These are phyloP conservation scores for Anastatus disparis DNA, from an alignment of 1,140 invertebrate species.

Conservation along the genomic window DNA sequence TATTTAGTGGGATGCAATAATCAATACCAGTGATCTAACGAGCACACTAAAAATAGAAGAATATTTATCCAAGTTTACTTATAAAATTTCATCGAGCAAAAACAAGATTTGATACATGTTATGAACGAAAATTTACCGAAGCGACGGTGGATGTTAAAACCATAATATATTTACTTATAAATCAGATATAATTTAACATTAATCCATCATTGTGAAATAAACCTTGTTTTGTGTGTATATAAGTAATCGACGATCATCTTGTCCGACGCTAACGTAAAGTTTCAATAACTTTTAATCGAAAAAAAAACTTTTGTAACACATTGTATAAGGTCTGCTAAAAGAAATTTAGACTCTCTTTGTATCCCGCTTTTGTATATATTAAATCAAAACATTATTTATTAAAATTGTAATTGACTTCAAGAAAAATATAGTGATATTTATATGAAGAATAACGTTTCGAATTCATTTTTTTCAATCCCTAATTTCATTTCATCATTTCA, in stretches of 20 bases:
- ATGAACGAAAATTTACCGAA: neutral
- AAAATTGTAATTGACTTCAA: constrained; percentile 48
- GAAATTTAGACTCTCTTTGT: constrained; percentile 16
- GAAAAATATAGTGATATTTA: constrained; percentile 51
- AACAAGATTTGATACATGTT: neutral
- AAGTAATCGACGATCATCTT: neutral
- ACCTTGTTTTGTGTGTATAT: constrained; percentile 1
- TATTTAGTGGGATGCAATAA: neutral
- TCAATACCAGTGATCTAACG: neutral
- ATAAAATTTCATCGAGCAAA: neutral
- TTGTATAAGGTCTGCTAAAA: constrained; percentile 11
- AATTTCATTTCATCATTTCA: neutral
- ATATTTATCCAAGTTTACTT: neutral
- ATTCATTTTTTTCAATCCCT: constrained; percentile 1
- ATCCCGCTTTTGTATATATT: constrained; percentile 49
- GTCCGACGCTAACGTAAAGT: neutral
- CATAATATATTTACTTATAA: neutral
- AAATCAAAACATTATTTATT: constrained; percentile 48
- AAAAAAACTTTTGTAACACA: constrained; percentile 19
- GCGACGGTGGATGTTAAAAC: constrained; percentile 16
- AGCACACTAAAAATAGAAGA: neutral
- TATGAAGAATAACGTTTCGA: constrained; percentile 33
- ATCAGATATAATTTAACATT: neutral
- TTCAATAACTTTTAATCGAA: neutral
- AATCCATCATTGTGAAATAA: constrained; percentile 15